Conservation (phyloP, 2,797 vertebrate species). For the Microctenopoma stevenorrisi region DNA sequence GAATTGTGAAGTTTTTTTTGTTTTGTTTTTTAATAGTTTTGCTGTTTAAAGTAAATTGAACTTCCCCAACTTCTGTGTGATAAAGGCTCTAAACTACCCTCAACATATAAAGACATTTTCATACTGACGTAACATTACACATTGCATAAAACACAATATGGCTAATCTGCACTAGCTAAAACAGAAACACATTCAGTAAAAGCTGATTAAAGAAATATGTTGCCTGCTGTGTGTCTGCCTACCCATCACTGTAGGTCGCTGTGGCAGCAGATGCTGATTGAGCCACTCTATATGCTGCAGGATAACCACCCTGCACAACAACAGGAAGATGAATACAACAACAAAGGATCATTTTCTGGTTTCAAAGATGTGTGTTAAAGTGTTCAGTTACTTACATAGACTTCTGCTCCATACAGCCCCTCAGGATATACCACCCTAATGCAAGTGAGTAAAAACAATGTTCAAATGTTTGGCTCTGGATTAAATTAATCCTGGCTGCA, state of each 20-base stretch:
- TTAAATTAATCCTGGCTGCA: neutral
- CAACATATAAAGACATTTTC: too few relatives aligned
- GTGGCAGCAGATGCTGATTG: conserved; percentile 83
- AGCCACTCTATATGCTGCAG: conserved; percentile 85
- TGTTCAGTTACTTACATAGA: conserved; percentile 79
- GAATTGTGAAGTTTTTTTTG: too few relatives aligned
- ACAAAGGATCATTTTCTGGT: neutral
- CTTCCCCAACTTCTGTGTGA: too few relatives aligned
- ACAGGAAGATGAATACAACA: neutral
- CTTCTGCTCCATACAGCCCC: conserved; percentile 85
- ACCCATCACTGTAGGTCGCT: conserved; percentile 87
- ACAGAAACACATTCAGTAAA: too few relatives aligned
- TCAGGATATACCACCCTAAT: conserved; percentile 87
- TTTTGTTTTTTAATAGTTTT: too few relatives aligned
- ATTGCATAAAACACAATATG: too few relatives aligned
- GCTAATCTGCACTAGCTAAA: too few relatives aligned
- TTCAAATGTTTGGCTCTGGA: neutral
- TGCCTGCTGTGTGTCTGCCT: conserved; percentile 27
- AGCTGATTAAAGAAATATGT: too few relatives aligned
- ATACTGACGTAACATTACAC: too few relatives aligned
- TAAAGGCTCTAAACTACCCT: too few relatives aligned
- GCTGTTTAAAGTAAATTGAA: too few relatives aligned
- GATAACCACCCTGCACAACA: conserved; percentile 81
- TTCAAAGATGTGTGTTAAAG: neutral
- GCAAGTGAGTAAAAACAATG: conserved; percentile 1